A percentile compares a stretch with the other conserved stretches of the same genome.
These are phyloP conservation scores for Aphelocoma californica DNA, from an alignment of 2,797 vertebrate species.

Conservation along the genomic window DNA sequence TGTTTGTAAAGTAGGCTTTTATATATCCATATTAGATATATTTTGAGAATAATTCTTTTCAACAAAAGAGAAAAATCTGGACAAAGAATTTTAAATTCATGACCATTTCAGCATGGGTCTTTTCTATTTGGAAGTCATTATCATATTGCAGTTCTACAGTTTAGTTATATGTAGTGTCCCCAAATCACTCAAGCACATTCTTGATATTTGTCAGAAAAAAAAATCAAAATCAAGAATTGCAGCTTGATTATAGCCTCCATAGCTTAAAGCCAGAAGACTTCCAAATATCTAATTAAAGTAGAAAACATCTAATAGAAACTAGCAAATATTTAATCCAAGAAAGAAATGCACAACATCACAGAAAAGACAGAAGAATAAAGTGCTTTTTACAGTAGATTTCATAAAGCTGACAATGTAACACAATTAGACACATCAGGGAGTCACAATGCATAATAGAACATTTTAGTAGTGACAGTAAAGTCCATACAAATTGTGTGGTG, in stretches of 20 bases:
- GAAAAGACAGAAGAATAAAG: conserved; percentile 61
- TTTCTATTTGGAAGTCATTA: not conserved
- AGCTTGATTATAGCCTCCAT: conserved; percentile 25
- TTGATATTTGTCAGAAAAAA: conserved; percentile 14
- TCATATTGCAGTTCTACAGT: not conserved
- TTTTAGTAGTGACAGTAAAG: conserved; percentile 43
- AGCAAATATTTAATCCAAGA: conserved; percentile 57
- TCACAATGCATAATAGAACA: conserved; percentile 40
- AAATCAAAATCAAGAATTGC: conserved; percentile 7
- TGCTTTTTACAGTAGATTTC: conserved; percentile 63
- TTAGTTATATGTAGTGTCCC: not conserved
- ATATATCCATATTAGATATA: not conserved
- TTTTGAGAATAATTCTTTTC: not conserved
- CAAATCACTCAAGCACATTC: conserved; percentile 21
- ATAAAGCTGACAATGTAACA: conserved; percentile 65
- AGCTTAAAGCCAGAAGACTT: conserved; percentile 50
- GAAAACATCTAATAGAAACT: conserved; percentile 62
- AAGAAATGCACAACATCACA: conserved; percentile 38
- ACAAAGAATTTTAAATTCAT: not conserved
- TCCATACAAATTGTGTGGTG: conserved; percentile 23
- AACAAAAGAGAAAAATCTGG: not conserved
- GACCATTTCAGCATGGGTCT: not conserved
- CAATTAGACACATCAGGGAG: conserved; percentile 68
- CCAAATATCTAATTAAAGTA: conserved; percentile 65
- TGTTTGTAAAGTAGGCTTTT: not conserved